Conservation (phyloP, 2,113 vertebrate genomes). For the Mobula hypostoma region DNA sequence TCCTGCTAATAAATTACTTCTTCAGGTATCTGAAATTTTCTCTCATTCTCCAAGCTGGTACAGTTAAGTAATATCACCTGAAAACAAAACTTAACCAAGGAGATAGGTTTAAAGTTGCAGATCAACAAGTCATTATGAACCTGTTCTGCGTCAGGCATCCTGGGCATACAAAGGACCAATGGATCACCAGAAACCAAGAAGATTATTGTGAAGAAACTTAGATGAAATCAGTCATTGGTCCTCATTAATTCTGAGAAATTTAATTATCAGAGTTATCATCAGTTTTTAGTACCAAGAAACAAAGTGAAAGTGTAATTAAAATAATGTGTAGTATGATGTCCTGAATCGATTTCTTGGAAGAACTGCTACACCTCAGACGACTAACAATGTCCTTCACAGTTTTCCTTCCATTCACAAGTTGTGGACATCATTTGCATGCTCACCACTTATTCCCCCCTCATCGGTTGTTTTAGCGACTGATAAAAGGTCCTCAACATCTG, state of each 20-base stretch:
- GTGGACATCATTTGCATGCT: no score
- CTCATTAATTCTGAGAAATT: neutral
- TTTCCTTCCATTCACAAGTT: neutral
- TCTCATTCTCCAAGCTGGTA: neutral
- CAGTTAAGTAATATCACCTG: neutral
- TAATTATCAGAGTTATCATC: neutral
- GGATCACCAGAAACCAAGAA: neutral
- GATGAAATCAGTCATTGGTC: neutral
- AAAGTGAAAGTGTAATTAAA: neutral
- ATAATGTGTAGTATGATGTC: neutral
- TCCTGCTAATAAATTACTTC: neutral
- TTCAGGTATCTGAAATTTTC: neutral
- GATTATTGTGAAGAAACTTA: neutral
- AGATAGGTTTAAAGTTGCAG: no score
- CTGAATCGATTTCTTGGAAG: neutral
- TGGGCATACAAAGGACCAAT: neutral
- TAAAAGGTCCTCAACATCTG: no score
- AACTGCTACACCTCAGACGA: neutral
- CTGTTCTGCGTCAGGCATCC: neutral
- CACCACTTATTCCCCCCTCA: no score
- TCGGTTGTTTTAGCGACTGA: no score
- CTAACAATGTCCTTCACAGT: neutral
- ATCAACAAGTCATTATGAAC: neutral
- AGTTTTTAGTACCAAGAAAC: neutral
- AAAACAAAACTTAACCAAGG: neutral